Conservation (phyloP, 2,113 vertebrate species). For the Etheostoma spectabile region DNA sequence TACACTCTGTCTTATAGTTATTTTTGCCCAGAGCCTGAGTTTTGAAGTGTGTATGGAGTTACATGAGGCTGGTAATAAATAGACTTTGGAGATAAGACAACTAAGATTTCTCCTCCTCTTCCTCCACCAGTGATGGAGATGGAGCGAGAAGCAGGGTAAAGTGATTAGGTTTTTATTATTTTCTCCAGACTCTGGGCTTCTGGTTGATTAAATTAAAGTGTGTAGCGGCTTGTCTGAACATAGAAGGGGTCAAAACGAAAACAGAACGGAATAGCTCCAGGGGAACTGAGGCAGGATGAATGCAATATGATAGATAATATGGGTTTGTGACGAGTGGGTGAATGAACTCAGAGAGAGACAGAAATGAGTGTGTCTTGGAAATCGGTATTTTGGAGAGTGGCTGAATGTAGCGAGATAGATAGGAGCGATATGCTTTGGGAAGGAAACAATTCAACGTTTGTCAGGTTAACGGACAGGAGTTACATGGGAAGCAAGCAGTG, state of each 20-base stretch:
- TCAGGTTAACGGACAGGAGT: background rate
- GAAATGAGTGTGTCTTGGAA: constrained; percentile 32
- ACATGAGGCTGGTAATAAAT: constrained; percentile 63
- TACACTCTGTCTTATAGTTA: constrained; percentile 46
- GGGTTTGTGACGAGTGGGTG: constrained; percentile 41
- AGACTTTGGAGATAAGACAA: constrained; percentile 64
- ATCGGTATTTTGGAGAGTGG: constrained; percentile 7
- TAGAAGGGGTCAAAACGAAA: constrained; percentile 62
- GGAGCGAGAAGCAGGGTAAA: constrained; percentile 50
- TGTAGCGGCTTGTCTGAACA: constrained; percentile 69
- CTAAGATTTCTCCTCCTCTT: constrained; percentile 47
- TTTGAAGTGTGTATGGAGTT: constrained; percentile 63
- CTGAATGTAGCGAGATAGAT: background rate
- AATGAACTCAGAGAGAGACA: constrained; percentile 14
- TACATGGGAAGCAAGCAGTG: background rate
- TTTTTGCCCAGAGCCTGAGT: constrained; percentile 53
- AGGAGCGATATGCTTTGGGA: background rate
- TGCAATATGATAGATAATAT: constrained; percentile 55
- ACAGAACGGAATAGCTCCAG: constrained; percentile 46
- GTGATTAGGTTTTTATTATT: constrained; percentile 77
- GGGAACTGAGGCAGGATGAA: constrained; percentile 48
- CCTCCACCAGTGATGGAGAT: constrained; percentile 55
- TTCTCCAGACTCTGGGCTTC: constrained; percentile 66
- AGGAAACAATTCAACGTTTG: background rate
- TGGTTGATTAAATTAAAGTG: constrained; percentile 73